Evolutionary conservation across 2,888 invertebrate species (phyloP).

Genomic region (Eucera pruinosa): DNA sequence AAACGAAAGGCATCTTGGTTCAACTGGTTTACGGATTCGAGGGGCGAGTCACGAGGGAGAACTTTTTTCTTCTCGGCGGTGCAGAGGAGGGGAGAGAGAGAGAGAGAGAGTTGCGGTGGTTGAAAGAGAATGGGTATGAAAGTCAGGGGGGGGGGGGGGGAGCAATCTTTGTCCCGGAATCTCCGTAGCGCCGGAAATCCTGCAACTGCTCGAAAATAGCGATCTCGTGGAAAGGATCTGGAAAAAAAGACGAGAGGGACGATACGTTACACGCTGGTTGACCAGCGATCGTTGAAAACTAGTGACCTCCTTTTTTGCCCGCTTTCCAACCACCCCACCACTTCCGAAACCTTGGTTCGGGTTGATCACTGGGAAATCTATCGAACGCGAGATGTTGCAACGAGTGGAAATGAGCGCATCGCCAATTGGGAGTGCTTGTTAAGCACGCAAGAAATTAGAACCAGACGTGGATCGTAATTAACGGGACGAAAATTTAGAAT

Average conservation of each 20-base stretch:
- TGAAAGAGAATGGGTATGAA: not conserved
- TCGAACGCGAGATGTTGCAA: not conserved
- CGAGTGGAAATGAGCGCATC: too few relatives aligned
- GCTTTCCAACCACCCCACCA: not conserved
- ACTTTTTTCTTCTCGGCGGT: slow-evolving; percentile 6
- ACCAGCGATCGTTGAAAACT: slow-evolving; percentile 36
- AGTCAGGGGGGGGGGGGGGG: too few relatives aligned
- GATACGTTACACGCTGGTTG: slow-evolving; percentile 28
- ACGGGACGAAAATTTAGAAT: too few relatives aligned
- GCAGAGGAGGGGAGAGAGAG: not conserved
- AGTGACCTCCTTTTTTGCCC: slow-evolving; percentile 12
- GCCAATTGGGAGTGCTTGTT: too few relatives aligned
- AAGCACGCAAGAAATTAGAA: too few relatives aligned
- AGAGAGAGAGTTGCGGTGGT: not conserved
- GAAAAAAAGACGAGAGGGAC: slow-evolving; percentile 17
- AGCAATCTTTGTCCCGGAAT: slow-evolving; percentile 49
- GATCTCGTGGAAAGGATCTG: slow-evolving; percentile 22
- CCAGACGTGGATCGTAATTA: too few relatives aligned
- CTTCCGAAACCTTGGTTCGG: too few relatives aligned
- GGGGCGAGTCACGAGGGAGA: not conserved
- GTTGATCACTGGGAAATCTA: slow-evolving; percentile 19
- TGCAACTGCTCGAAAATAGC: slow-evolving; percentile 31
- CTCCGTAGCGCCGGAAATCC: slow-evolving; percentile 48
- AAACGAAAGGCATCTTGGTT: not conserved
- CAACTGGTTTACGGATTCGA: slow-evolving; percentile 27